Base-by-base conservation (phyloP, 2,888 invertebrate species). In the Pandemis corylana region DNA sequence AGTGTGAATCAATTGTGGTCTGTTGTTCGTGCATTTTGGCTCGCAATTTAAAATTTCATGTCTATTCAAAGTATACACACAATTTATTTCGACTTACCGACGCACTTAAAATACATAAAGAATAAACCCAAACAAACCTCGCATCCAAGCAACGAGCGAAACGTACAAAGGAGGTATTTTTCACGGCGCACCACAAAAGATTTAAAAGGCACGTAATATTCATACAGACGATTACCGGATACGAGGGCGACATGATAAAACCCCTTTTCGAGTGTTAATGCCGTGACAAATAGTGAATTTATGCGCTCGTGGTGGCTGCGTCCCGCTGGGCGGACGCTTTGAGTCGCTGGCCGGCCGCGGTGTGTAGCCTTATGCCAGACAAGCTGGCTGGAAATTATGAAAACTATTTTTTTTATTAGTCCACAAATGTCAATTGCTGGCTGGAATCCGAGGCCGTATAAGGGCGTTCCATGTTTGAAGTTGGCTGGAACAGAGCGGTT, bases 261-360 rank as follows among this genome's bases (percentile, higher is more conserved):
- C 90, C 90, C 93, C 91, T 87, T 92, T 92, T 91, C 83, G 89
- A 91, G 93, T 92, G 93, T 93, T 94, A 94, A 94, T 93, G 87
- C 93, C 94, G 93, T 94, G 93, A 94, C 93, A 93, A 94, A 94
- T 94, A 91, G 88, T 81, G 87, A 92, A 94, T 94, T 93, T 93
- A 94, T 94, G 90, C 93, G 89, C 85, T 81, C 85, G 89, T 87
- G 90, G 89, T 87, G 90, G 89, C 84, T 84, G 83, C 76, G 77
- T 86, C 93, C 93, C 88, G 92, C 93, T 88, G 93, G 75, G 92
- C 81, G 81, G 62, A 59, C 76, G 62, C 74, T 64, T 72, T 61
- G 68, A 64, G 42, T 44, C 51, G 65, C 56, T 68, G 49, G 64
- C 42, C 67, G 68, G 20, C 20, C 42, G 10, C 42, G 56, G 41